phyloP scores from a whole-genome alignment of 2,888 invertebrate species.

The Tachina fera region DNA sequence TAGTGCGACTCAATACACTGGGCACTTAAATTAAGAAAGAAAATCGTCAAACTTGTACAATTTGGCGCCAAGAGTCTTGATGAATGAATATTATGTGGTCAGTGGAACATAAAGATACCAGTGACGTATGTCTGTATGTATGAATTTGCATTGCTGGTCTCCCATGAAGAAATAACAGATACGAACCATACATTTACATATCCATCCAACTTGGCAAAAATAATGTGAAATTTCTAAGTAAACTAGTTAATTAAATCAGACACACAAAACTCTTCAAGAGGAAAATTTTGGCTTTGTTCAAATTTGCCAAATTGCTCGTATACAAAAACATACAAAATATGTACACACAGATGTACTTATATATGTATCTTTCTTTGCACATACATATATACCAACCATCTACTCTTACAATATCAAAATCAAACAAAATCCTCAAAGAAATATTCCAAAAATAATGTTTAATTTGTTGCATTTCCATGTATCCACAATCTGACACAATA shows the following conservation, averaged over 20 bases:
- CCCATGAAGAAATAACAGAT: conserved; percentile 40
- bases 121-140: too few species aligned
- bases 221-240: conserved; percentile 53
- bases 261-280: conserved; percentile 62
- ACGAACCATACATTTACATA: neutral
- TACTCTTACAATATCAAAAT: conserved; percentile 17
- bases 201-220: conserved; percentile 41
- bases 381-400: neutral
- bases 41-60: conserved; percentile 56
- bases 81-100: conserved; percentile 66
- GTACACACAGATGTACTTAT: neutral
- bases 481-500: conserved; percentile 30
- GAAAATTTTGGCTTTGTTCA: conserved; percentile 40
- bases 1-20: conserved; percentile 10
- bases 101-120: conserved; percentile 4
- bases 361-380: too few species aligned
- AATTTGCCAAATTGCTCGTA: conserved; percentile 19
- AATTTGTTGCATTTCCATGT: conserved; percentile 42
- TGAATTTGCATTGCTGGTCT: conserved; percentile 35
- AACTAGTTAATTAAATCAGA: conserved; percentile 62
- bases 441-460: conserved; percentile 32
- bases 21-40: conserved; percentile 44
- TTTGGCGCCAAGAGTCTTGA: conserved; percentile 68
- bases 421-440: neutral
- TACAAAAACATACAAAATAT: neutral